Evolutionary conservation across 2,888 invertebrate species (phyloP), one percentile per base, ranked within the genome.

Genomic region (Iphiclides podalirius): DNA sequence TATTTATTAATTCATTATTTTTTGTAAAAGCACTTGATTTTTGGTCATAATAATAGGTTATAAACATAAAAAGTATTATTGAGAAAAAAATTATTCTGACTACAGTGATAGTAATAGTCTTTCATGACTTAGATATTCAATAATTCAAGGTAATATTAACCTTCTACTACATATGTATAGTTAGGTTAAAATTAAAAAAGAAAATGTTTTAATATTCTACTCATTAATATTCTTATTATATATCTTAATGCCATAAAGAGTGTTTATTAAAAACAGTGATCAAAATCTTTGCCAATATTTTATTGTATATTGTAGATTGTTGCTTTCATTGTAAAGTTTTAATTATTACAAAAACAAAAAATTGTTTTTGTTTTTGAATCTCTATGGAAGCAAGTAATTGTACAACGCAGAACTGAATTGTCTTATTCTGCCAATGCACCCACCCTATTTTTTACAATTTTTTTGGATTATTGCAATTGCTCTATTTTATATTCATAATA

Each of bases 1-100:
- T 60, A 58, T 58, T 54, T 60, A 54, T 58, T 53, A 47, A 51
- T 34, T 53, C 34, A 47, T 23, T 51, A 40, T 52, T 49, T 40
- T 26, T 52, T 33, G 28, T 44, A 36, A 40, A 46, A 40, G 44
- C 47, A 45, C 13, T 35, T 41, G 40, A 45, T 45, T 44, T 45
- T n/a, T n/a, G n/a, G n/a, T n/a, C 39, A 44, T 45, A 40, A 41
- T 45, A 20, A 20, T 26, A 26, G 39, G 31, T 36, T 13, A 17
- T 31, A 6, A 11, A 16, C 23, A 31, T 34, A 39, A 39, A 49
- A 39, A 43, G 17, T 43, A 44, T 28, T 26, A 14, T 13, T 34
- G 39, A 12, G 9, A 42, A 47, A 20, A 31, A 17, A 33, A 42
- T 42, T 48, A 14, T 35, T 47, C 40, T 40, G 35, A 16, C 2